Evolutionary conservation across 1,140 invertebrate species (phyloP).

Genomic region (Eubasilissa regina): DNA sequence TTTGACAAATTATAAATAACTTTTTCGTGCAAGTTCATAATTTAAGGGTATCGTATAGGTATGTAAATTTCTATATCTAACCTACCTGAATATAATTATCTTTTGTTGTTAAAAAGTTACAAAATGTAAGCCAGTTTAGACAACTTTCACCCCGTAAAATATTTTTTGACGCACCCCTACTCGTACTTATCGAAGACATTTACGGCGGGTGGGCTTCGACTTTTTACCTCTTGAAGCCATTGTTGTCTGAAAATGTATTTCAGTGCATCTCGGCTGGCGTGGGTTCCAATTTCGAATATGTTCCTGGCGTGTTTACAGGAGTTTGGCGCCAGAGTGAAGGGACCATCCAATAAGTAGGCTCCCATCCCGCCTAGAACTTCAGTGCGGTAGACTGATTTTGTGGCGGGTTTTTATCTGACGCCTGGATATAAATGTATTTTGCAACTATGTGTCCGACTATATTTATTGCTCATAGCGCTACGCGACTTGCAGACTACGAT

Average conservation of each 20-base stretch:
- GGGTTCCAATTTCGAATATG: background rate
- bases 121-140: constrained; percentile 12
- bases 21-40: no score
- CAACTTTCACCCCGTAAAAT: background rate
- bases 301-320: constrained; percentile 14
- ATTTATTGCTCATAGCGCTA: constrained; percentile 15
- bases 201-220: background rate
- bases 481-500: background rate
- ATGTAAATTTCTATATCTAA: no score
- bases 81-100: no score
- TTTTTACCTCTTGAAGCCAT: background rate
- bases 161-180: background rate
- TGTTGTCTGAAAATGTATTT: constrained; percentile 10
- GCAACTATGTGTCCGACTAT: background rate
- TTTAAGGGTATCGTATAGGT: no score
- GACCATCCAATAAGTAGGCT: background rate
- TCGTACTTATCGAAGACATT: background rate
- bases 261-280: background rate
- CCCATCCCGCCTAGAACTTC: constrained; percentile 16
- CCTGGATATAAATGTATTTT: constrained; percentile 51
- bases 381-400: constrained; percentile 8
- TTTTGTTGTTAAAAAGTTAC: no score
- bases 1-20: no score
- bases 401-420: constrained; percentile 16
- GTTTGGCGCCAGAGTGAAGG: background rate